These are phyloP conservation scores for Huso huso DNA, from an alignment of 2,797 vertebrate genomes.

Conservation along the genomic window DNA sequence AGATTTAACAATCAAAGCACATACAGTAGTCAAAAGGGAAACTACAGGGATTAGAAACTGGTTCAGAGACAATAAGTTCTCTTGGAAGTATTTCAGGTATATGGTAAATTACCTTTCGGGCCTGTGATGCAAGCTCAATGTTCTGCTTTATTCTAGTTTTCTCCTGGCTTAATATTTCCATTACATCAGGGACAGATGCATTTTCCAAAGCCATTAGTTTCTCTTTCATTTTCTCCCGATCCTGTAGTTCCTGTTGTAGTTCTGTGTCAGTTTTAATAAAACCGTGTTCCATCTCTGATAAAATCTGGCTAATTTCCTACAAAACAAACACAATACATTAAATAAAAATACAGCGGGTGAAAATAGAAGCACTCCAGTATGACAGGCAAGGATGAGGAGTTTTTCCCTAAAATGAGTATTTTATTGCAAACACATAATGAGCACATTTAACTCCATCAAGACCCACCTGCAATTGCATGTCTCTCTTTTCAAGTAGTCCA, in stretches of 20 bases:
- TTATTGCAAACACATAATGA: no score
- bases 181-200: conserved; percentile 9
- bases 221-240: conserved; percentile 32
- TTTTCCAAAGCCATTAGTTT: conserved; percentile 16
- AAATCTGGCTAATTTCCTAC: conserved; percentile 57
- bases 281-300: conserved; percentile 45
- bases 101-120: conserved; percentile 32
- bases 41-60: no score
- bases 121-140: neutral
- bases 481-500: conserved; percentile 42
- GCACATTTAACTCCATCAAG: no score
- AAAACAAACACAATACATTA: conserved; percentile 11
- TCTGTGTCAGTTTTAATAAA: conserved; percentile 36
- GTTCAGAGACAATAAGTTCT: neutral
- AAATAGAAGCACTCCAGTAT: neutral
- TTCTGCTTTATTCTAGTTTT: conserved; percentile 17
- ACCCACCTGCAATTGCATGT: conserved; percentile 44
- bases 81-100: conserved; percentile 26
- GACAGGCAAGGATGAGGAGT: no score
- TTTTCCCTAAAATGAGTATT: no score
- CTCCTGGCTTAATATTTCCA: conserved; percentile 31
- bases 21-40: neutral
- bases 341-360: neutral
- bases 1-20: conserved; percentile 8
- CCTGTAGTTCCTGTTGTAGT: conserved; percentile 42